phyloP scores from a whole-genome alignment of 2,113 vertebrate species.

The Notothenia rossii region DNA sequence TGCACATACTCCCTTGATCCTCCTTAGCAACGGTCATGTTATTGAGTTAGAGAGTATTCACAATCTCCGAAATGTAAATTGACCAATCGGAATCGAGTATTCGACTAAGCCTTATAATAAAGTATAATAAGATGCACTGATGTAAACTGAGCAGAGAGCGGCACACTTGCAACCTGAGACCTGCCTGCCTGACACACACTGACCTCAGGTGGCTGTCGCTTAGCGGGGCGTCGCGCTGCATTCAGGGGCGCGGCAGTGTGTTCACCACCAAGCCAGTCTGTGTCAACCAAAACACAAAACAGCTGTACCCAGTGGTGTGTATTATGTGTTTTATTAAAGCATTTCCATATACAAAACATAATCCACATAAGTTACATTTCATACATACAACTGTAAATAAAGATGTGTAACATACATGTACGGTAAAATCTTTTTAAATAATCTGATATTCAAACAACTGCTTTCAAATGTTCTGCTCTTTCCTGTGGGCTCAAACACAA shows the following conservation, averaged over 20 bases:
- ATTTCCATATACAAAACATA: slow-evolving; percentile 73
- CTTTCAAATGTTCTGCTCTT: slow-evolving; percentile 31
- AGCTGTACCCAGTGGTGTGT: neutral
- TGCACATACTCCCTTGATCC: too few species aligned
- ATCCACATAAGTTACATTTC: slow-evolving; percentile 61
- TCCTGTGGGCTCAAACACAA: slow-evolving; percentile 31
- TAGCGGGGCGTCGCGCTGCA: neutral
- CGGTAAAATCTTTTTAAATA: slow-evolving; percentile 69
- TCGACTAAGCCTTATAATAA: too few species aligned
- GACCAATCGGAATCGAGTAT: too few species aligned
- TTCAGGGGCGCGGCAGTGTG: neutral
- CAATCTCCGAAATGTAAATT: too few species aligned
- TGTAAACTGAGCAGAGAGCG: neutral
- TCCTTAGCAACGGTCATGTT: too few species aligned
- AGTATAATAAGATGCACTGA: too few species aligned
- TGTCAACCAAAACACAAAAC: slow-evolving; percentile 7
- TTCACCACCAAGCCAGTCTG: neutral
- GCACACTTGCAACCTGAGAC: neutral
- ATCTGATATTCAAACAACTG: slow-evolving; percentile 56
- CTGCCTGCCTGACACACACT: too few species aligned
- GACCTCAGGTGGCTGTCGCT: slow-evolving; percentile 1
- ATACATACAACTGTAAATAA: slow-evolving; percentile 60
- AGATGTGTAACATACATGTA: slow-evolving; percentile 52
- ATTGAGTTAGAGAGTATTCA: too few species aligned
- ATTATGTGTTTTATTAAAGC: slow-evolving; percentile 77